Evolutionary conservation across 2,113 vertebrate genomes (phyloP).

Genomic region (Aepyceros melampus): DNA sequence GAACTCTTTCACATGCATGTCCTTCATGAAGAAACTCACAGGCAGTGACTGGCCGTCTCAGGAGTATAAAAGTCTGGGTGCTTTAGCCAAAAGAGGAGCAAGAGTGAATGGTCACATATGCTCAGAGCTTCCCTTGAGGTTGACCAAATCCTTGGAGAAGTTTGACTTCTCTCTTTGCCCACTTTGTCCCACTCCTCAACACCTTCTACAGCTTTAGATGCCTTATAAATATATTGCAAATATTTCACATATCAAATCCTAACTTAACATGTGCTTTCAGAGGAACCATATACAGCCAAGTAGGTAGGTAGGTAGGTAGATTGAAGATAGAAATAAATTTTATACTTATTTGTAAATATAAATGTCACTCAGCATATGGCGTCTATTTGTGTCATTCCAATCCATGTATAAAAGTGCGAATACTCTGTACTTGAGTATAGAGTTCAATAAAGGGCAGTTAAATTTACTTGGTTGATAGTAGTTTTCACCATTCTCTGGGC

Average conservation of each 20-base stretch:
- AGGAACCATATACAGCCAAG: not conserved
- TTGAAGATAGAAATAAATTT: not conserved
- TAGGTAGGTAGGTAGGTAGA: not conserved
- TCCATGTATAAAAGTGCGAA: not conserved
- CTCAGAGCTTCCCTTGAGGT: not conserved
- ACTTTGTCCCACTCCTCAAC: accelerated
- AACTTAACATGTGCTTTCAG: not conserved
- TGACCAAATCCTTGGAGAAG: not conserved
- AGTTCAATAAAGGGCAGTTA: not conserved
- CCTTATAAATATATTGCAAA: not conserved
- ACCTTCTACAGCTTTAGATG: not conserved
- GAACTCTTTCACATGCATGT: too few relatives aligned
- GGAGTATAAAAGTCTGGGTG: not conserved
- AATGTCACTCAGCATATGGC: not conserved
- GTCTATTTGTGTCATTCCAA: not conserved
- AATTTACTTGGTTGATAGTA: not conserved
- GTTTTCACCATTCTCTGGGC: not conserved
- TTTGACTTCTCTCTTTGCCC: not conserved
- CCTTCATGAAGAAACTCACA: not conserved
- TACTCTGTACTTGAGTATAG: not conserved
- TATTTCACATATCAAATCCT: not conserved
- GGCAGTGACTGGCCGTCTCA: not conserved
- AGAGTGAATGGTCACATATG: not conserved
- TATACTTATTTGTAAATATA: not conserved
- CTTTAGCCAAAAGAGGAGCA: too few relatives aligned